Evolutionary conservation across 2,888 invertebrate genomes (phyloP), one percentile per base, ranked within the genome.

Genomic region (Subacronicta megacephala): DNA sequence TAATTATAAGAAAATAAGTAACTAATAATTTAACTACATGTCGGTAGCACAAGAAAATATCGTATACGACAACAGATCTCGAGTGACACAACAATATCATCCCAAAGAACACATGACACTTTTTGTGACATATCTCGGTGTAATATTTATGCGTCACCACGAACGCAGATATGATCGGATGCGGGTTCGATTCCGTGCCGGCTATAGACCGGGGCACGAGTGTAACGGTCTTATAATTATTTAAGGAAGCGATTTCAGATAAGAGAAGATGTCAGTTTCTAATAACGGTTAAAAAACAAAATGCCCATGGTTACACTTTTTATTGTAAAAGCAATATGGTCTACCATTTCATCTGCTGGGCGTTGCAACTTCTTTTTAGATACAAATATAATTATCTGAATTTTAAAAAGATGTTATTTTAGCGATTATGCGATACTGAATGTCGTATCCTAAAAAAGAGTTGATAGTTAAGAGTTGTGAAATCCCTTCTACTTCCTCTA

Each of bases 91-190:
- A 81, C 72, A 80, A 88, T 88, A 84, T 31, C 53, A 65, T 78
- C 71, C 60, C 57, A 71, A 44, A 63, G 66, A 75, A 50, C 58
- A 65, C 35, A 63, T 53, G 71, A 56, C 63, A 68, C 54, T 80
- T 81, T 75, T 78, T 78, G 72, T 81, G 68, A 72, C 74, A 52
- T 55, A 58, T 61, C 54, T 61, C 40, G 6, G 75, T 77, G 72
- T 75, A 75, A 81, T 78, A 79, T 81, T 83, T 87, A 93, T 93
- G 92, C 92, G 86, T 74, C 75, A 85, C 83, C 92, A 93, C 93
- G 92, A 82, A 82, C 80, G 44, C 46, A 68, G 92, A 92, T 92
- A 92, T 75, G 82, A 92, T 93, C 93, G 66, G 70, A 90, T 92
- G 90, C 92, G 93, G 92, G 92, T 87, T 87, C 68, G 82, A 87